These are phyloP conservation scores for Charadrius vociferus DNA, from an alignment of 2,113 vertebrate genomes.

Conservation along the genomic window DNA sequence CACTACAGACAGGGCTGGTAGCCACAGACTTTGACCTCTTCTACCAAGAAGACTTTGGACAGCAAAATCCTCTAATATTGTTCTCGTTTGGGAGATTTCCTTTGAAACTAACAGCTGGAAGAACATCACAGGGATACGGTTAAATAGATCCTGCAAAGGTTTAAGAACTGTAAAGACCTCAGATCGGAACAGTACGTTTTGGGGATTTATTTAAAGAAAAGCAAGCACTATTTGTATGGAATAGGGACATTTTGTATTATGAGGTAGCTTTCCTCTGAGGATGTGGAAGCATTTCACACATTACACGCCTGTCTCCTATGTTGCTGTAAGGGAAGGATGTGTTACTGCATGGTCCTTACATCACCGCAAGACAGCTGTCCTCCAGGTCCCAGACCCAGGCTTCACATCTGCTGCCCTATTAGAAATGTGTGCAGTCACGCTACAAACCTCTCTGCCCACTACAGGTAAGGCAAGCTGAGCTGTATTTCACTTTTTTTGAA, in stretches of 20 bases:
- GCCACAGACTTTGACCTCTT: background rate
- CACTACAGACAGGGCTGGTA: fast-evolving
- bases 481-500: background rate
- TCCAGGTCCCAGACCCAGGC: background rate
- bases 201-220: background rate
- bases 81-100: background rate
- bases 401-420: background rate
- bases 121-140: background rate
- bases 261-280: background rate
- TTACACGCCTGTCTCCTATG: fast-evolving
- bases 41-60: background rate
- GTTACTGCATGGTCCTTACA: background rate
- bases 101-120: background rate
- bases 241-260: background rate
- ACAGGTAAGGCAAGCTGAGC: background rate
- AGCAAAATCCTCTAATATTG: background rate
- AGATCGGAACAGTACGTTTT: fast-evolving
- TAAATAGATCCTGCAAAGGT: background rate
- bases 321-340: background rate
- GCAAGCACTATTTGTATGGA: background rate
- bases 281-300: background rate
- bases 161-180: background rate
- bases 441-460: background rate
- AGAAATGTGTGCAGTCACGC: fast-evolving
- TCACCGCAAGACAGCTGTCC: background rate